Evolutionary conservation across 1,140 invertebrate species (phyloP).

Genomic region (Zaprionus davidi): DNA sequence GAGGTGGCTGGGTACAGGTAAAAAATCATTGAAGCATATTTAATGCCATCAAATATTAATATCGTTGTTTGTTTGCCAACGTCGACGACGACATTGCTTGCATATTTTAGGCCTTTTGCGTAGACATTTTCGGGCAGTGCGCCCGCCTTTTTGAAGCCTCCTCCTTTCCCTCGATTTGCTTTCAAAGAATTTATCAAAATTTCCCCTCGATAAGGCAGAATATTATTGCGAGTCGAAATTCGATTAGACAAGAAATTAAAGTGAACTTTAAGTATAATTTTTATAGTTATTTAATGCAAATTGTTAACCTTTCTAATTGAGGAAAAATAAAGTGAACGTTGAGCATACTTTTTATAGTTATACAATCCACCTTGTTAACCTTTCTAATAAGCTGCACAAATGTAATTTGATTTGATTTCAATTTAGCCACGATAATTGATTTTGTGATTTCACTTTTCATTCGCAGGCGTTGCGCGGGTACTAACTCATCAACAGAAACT

Average conservation of each 20-base stretch:
- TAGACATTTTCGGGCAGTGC: slow-evolving; percentile 16
- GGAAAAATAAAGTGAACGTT: background rate
- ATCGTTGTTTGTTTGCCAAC: slow-evolving; percentile 49
- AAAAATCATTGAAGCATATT: slow-evolving; percentile 65
- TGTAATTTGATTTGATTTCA: background rate
- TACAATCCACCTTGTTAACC: no score
- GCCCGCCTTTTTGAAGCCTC: background rate
- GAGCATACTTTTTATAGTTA: background rate
- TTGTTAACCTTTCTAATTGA: no score
- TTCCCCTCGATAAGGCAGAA: background rate
- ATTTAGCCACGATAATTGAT: slow-evolving; percentile 6
- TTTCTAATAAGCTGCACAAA: background rate
- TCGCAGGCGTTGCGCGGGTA: slow-evolving; percentile 70
- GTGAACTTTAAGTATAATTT: background rate
- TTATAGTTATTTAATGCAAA: background rate
- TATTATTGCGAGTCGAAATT: slow-evolving; percentile 23
- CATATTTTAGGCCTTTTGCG: slow-evolving; percentile 42
- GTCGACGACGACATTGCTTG: slow-evolving; percentile 42
- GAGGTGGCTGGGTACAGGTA: slow-evolving; percentile 29
- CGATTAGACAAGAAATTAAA: background rate
- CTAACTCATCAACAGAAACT: slow-evolving; percentile 64
- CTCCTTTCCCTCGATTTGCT: background rate
- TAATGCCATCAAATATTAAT: slow-evolving; percentile 68
- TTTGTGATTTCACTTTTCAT: slow-evolving; percentile 14
- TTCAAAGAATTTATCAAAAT: slow-evolving; percentile 33